Evolutionary conservation across 2,888 invertebrate genomes (phyloP).

Genomic region (Xanthia icteritia): DNA sequence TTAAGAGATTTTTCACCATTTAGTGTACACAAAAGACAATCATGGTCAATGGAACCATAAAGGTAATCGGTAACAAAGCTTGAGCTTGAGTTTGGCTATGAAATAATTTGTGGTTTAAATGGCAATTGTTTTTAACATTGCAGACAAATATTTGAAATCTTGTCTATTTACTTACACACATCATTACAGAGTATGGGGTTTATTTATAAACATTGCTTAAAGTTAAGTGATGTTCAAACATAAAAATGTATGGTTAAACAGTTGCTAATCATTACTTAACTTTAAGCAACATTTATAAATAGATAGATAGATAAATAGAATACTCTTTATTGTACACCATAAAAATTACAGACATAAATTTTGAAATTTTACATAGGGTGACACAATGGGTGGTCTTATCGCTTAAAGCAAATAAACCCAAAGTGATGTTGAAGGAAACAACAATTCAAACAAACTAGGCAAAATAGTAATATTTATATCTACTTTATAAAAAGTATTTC

Average conservation of each 20-base stretch:
- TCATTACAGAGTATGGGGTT: too few relatives aligned
- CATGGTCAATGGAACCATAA: neutral
- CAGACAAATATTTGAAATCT: neutral
- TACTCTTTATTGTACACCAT: too few relatives aligned
- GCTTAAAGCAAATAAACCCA: too few relatives aligned
- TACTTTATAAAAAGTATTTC: neutral
- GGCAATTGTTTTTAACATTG: neutral
- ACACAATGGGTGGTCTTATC: too few relatives aligned
- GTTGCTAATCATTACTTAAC: too few relatives aligned
- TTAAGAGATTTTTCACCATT: neutral
- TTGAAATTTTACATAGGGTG: too few relatives aligned
- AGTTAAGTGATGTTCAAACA: too few relatives aligned
- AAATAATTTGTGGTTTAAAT: neutral
- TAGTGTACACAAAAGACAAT: neutral
- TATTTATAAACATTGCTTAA: too few relatives aligned
- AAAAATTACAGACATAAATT: too few relatives aligned
- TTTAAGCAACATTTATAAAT: too few relatives aligned
- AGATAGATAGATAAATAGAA: too few relatives aligned
- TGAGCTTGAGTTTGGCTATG: neutral
- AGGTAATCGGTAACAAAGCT: neutral
- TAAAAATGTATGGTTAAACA: too few relatives aligned
- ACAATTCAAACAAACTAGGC: neutral
- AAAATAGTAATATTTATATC: neutral
- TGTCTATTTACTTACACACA: constrained; percentile 3
- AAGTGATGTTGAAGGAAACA: neutral